Percentiles rank a stretch among this genome's conserved stretches.
These are phyloP conservation scores for Sinonovacula constricta DNA, from an alignment of 1,140 invertebrate species.

Conservation along the genomic window DNA sequence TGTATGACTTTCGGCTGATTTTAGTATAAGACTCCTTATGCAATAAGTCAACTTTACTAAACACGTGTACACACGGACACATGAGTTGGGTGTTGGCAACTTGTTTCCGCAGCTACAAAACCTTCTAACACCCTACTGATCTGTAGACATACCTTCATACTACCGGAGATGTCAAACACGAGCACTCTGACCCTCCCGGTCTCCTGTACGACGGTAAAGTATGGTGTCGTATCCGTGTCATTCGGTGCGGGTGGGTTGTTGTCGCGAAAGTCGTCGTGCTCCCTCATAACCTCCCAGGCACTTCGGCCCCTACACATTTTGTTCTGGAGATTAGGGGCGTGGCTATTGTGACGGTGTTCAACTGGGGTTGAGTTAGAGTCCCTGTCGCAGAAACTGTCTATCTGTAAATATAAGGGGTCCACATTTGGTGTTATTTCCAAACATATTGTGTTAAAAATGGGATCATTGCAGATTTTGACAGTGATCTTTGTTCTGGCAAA, in stretches of 20 bases:
- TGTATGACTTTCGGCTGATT: too few species aligned
- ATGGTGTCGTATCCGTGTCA: background rate
- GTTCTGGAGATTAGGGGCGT: slow-evolving; percentile 17
- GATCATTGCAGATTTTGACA: too few species aligned
- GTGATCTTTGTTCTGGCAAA: too few species aligned
- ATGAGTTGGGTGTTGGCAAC: too few species aligned
- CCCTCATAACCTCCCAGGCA: slow-evolving; percentile 35
- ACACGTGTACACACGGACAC: too few species aligned
- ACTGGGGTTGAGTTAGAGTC: background rate
- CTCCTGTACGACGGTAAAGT: background rate
- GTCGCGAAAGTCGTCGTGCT: slow-evolving; percentile 14
- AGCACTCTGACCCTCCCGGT: background rate
- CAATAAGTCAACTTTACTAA: too few species aligned
- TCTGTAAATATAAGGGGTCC: too few species aligned
- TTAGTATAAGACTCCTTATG: too few species aligned
- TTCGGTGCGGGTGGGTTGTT: background rate
- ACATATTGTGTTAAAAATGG: too few species aligned
- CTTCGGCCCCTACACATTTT: slow-evolving; percentile 6
- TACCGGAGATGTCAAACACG: background rate
- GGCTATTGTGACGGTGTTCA: slow-evolving; percentile 4
- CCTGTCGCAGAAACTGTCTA: slow-evolving; percentile 18
- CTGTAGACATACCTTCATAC: background rate
- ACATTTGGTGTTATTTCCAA: too few species aligned
- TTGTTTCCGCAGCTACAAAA: too few species aligned
- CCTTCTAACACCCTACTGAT: background rate